A percentile compares a stretch with the other conserved stretches of the same genome.
Conservation (phyloP, 2,797 vertebrate genomes). For the Poecilia velifera region DNA sequence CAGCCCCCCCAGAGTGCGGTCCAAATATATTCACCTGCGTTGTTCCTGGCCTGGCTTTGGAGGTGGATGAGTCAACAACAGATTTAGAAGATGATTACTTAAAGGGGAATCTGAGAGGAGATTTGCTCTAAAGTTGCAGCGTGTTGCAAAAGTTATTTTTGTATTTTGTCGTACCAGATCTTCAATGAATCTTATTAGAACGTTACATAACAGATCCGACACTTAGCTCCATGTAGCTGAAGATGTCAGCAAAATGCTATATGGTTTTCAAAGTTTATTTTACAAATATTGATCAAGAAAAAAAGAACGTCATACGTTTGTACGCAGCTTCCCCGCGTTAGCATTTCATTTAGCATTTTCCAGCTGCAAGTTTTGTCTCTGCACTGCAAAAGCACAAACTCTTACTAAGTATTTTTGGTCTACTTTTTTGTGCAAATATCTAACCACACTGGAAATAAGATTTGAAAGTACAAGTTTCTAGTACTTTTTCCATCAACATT, state of each 20-base stretch:
- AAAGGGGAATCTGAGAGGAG: neutral
- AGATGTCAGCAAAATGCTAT: neutral
- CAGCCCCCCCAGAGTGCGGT: neutral
- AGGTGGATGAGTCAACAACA: neutral
- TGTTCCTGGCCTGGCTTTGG: neutral
- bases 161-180: neutral
- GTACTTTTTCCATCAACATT: no score
- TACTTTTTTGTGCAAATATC: no score
- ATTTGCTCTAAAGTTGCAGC: neutral
- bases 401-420: no score
- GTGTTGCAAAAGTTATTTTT: neutral
- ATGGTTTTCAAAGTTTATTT: neutral
- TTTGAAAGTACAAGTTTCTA: no score
- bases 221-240: neutral
- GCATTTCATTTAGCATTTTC: neutral
- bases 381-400: no score
- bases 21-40: constrained; percentile 4
- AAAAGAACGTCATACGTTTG: neutral
- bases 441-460: no score
- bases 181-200: neutral
- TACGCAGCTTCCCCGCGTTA: neutral
- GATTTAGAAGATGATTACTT: neutral
- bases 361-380: neutral
- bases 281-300: neutral
- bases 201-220: neutral